Evolutionary conservation across 2,113 vertebrate genomes (phyloP).

Genomic region (Mus pahari): DNA sequence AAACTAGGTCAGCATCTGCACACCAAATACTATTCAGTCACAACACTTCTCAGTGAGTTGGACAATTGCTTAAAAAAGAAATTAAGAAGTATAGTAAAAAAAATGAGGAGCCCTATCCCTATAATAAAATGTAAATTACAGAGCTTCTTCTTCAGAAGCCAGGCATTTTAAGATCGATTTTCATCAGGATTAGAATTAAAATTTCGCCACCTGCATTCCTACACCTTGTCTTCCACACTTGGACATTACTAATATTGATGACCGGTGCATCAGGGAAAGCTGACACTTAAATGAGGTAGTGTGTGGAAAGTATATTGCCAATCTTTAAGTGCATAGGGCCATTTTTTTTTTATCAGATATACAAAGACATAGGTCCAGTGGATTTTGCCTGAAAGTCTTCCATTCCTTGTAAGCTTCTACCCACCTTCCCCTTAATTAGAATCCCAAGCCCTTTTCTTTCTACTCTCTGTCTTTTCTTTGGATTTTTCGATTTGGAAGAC

Average conservation of each 20-base stretch:
- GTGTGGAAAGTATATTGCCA: background rate
- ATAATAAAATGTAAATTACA: background rate
- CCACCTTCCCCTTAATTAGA: background rate
- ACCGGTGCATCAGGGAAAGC: background rate
- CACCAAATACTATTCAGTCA: background rate
- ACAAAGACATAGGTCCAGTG: background rate
- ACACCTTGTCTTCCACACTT: conserved; percentile 13
- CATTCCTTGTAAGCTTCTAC: background rate
- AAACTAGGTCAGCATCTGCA: background rate
- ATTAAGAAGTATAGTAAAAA: background rate
- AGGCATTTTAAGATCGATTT: background rate
- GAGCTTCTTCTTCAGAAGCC: conserved; percentile 22
- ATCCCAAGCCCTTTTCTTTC: background rate
- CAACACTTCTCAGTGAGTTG: background rate
- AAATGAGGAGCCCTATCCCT: no score
- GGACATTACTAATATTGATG: background rate
- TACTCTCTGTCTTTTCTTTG: background rate
- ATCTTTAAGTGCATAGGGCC: background rate
- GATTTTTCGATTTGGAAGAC: background rate
- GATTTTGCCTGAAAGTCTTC: conserved; percentile 1
- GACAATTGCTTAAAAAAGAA: background rate
- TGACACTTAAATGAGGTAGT: background rate
- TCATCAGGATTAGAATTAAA: background rate
- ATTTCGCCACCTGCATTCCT: background rate
- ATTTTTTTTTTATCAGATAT: background rate